Conservation (phyloP, 2,888 invertebrate genomes). For the Thereva unica region DNA sequence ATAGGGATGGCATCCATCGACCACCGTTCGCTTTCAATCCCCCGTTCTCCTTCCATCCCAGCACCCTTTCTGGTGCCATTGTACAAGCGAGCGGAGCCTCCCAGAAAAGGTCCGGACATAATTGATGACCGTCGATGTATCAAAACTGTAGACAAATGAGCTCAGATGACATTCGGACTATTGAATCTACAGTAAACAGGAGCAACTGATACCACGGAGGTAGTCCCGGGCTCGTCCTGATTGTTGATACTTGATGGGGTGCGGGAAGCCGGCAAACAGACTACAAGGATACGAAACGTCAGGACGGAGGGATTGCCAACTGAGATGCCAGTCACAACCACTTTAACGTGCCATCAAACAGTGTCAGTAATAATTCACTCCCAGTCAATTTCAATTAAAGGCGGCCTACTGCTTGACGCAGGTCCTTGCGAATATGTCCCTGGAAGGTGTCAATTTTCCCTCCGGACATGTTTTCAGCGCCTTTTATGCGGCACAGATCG, state of each 20-base stretch:
- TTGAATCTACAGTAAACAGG: constrained; percentile 21
- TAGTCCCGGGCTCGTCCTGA: constrained; percentile 13
- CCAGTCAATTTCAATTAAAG: constrained; percentile 43
- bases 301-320: constrained; percentile 1
- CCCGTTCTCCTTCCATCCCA: no score
- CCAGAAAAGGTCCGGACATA: constrained; percentile 39
- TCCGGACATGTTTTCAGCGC: constrained; percentile 38
- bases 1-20: constrained; percentile 15
- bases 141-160: constrained; percentile 42
- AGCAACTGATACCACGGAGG: constrained; percentile 23
- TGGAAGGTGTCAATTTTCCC: constrained; percentile 36
- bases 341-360: constrained; percentile 41
- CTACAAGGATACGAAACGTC: neutral
- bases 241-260: neutral
- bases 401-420: constrained; percentile 37
- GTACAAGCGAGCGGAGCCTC: constrained; percentile 16
- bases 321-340: constrained; percentile 37
- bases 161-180: constrained; percentile 41
- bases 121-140: constrained; percentile 42
- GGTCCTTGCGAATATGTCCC: constrained; percentile 38
- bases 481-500: constrained; percentile 22
- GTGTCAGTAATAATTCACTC: constrained; percentile 42
- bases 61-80: no score
- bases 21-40: neutral
- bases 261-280: neutral